Base-by-base conservation (phyloP, 2,888 invertebrate species). In the Emesis furor region DNA sequence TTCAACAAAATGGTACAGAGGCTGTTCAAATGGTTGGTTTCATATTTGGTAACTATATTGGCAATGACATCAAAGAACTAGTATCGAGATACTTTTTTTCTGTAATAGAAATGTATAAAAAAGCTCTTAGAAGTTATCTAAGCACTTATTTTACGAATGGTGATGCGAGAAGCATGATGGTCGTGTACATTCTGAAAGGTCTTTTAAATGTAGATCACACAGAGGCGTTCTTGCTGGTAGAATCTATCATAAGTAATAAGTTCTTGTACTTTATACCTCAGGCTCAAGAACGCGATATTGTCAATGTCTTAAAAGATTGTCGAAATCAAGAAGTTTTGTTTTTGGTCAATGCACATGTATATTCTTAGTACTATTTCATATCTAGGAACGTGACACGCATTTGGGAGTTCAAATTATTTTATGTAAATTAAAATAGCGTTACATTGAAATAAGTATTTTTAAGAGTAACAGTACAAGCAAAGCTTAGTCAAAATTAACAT, bases 11-110 rank as follows among this genome's bases (percentile, higher is more conserved):
- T 17, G 91, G 85, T 79, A 86, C 87, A 0, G 91, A 93, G 68
- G 93, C 91, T 3, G 87, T 91, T 4, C 87, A 91, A 24, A 78
- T 92, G 1, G 92, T 95, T 2, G 94, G 94, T 6, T 83, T 86
- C 10, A 83, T 90, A 12, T 93, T 94, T 30, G 94, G 94, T 4
- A 91, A 90, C 24, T 92, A 92, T 67, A 88, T 94, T 37, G 91
- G 90, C 0, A 86, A 86, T 14, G 95, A 94, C 83, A 81, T 92
- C 0, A 83, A 88, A 3, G 89, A 92, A 37, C 85, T 95, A 3
- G 89, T 76, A 0, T 74, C 32, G 3, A 90, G 89, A 72, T 94
- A 93, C 78, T 95, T 93, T 71, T 89, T 91, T 62, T 92, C 94
- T 0, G 84, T 94, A 3, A 84, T 90, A 42, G 91, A 92, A 17